Percentiles rank a stretch among this genome's conserved stretches.
Evolutionary conservation across 2,797 vertebrate species (phyloP).

Genomic region (Muscicapa striata): DNA sequence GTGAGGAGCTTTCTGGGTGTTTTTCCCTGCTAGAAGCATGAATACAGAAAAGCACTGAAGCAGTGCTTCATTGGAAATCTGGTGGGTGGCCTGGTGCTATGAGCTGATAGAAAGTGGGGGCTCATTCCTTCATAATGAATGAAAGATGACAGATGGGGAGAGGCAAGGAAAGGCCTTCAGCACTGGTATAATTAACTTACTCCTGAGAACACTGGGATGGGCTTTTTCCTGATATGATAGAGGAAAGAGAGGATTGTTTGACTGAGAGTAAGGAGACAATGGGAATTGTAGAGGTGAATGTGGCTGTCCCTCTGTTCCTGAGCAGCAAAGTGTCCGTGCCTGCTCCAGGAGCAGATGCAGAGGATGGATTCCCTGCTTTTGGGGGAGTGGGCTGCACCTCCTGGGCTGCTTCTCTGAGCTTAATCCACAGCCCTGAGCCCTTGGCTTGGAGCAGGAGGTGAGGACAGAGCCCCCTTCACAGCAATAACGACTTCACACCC

Average conservation of each 20-base stretch:
- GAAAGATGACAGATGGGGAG: constrained; percentile 59
- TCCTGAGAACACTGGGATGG: constrained; percentile 17
- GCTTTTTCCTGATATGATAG: background rate
- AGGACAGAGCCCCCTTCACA: background rate
- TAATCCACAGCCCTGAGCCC: background rate
- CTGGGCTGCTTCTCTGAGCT: background rate
- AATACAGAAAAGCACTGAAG: background rate
- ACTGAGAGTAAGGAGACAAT: background rate
- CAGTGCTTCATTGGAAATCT: constrained; percentile 32
- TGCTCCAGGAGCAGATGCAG: background rate
- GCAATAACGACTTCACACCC: constrained; percentile 10
- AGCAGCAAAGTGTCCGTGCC: background rate
- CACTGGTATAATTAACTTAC: constrained; percentile 12
- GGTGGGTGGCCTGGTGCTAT: constrained; percentile 46
- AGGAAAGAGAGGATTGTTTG: background rate
- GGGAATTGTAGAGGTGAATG: background rate
- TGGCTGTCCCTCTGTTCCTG: background rate
- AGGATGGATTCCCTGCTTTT: background rate
- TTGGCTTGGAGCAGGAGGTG: background rate
- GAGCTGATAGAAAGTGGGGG: constrained; percentile 41
- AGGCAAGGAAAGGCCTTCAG: constrained; percentile 50
- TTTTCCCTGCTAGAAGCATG: background rate
- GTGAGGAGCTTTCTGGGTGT: background rate
- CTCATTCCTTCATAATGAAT: constrained; percentile 34
- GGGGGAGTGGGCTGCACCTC: background rate